Evolutionary conservation across 2,888 invertebrate species (phyloP).

Genomic region (Cepaea hortensis): DNA sequence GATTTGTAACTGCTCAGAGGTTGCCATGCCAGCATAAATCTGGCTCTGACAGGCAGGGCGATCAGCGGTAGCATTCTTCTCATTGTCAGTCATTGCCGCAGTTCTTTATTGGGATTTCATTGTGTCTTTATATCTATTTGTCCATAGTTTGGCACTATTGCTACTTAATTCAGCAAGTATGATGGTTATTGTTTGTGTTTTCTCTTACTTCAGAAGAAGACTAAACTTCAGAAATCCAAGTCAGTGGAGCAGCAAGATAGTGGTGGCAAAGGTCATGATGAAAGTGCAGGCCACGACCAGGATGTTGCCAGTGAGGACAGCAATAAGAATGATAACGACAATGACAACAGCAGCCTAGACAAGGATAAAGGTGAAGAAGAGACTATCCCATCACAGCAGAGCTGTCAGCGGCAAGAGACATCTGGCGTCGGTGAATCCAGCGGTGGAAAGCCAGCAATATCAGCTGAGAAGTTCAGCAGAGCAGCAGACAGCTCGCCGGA

Average conservation of each 20-base stretch:
- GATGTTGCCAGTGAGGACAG: conserved; percentile 40
- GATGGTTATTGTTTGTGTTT: not conserved
- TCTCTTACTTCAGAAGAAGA: conserved; percentile 32
- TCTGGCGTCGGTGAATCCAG: not conserved
- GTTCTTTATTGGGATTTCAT: too few species aligned
- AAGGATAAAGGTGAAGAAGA: conserved; percentile 22
- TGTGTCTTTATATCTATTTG: too few species aligned
- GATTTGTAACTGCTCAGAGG: too few species aligned
- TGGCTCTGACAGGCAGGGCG: too few species aligned
- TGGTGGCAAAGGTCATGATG: conserved; percentile 21
- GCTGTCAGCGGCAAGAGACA: not conserved
- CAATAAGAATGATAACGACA: conserved; percentile 31
- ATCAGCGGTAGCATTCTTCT: too few species aligned
- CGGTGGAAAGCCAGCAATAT: not conserved
- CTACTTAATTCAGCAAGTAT: too few species aligned
- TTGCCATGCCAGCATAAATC: too few species aligned
- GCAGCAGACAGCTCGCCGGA: conserved; percentile 37
- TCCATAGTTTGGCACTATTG: too few species aligned
- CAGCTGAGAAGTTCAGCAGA: not conserved
- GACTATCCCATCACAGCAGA: not conserved
- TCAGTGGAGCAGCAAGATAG: conserved; percentile 21
- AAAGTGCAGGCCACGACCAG: conserved; percentile 20
- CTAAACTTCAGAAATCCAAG: conserved; percentile 31
- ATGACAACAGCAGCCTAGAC: not conserved
- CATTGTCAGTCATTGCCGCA: too few species aligned